Base-by-base conservation (phyloP, 2,888 invertebrate species). In the Seira musarum region DNA sequence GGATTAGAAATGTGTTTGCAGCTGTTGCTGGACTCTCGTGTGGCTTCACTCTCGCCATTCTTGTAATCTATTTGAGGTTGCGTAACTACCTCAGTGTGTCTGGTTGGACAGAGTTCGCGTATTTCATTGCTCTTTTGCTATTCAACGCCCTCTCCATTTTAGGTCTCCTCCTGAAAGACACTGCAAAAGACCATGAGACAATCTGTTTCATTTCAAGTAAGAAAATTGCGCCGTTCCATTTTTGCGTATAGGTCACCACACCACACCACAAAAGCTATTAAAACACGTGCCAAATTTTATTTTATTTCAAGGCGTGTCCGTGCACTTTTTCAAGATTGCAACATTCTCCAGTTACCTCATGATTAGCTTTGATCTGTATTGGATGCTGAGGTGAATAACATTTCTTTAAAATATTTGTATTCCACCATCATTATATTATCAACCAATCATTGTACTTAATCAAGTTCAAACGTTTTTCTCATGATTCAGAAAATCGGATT, bases 61-160 rank as follows among this genome's bases (percentile, higher is more conserved):
- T 82, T 46, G 74, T 80, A 69, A 80, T 82, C 64, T 82, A 82
- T 49, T 53, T 82, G 22, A 61, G 70, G 2, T 75, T 82, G 74
- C 80, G 82, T 49, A 74, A 77, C 40, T 76, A 57, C 21, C 63
- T 82, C 19, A 82, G 78, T 35, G 77, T 80, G 49, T 80, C 80
- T 67, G 82, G 82, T 19, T 82, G 82, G 82, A 64, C 80, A 15
- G 82, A 82, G 30, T 82, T 82, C 22, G 60, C 69, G 6, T 82
- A 82, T 49, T 82, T 80, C 57, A n/a, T 82, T 17, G 57, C 82
- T 6, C 49, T 80, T 17, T 79, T 46, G 17, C 21, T 66, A 10
- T 82, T 69, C 80, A 80, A 63, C 8, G 73, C 35, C n/a, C 57
- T 82, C 10, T 77, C 80, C 3, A 77, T 82, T 15, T 66, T 73